phyloP scores from a whole-genome alignment of 2,797 vertebrate genomes.

The Diplodus puntazzo region DNA sequence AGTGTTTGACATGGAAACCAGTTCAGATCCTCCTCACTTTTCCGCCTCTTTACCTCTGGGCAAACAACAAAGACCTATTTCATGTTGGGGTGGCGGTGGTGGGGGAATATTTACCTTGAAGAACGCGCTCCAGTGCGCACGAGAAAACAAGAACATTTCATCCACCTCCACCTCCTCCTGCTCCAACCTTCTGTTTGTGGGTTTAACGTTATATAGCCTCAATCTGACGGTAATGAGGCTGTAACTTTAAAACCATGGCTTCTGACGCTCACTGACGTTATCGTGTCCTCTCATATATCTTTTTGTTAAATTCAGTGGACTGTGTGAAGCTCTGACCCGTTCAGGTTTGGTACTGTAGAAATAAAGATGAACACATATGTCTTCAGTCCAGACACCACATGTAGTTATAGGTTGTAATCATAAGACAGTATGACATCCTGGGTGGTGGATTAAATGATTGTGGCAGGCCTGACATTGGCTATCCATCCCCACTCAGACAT shows the following conservation, averaged over 20 bases:
- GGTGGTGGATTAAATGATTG: not conserved
- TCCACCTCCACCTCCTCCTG: constrained; percentile 23
- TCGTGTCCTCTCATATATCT: not conserved
- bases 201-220: constrained; percentile 76
- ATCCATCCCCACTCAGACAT: not conserved
- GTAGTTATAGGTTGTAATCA: not conserved
- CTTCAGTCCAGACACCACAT: not conserved
- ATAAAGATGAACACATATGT: not conserved
- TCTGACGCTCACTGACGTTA: constrained; percentile 36
- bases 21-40: constrained; percentile 90
- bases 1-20: constrained; percentile 91
- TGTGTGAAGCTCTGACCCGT: not conserved
- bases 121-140: constrained; percentile 76
- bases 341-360: not conserved
- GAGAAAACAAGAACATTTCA: constrained; percentile 85
- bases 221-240: constrained; percentile 70
- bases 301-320: not conserved
- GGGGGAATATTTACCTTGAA: constrained; percentile 85
- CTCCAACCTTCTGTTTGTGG: constrained; percentile 61
- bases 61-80: constrained; percentile 89
- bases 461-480: not conserved
- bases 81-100: constrained; percentile 58
- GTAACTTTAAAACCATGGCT: constrained; percentile 69
- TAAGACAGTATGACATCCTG: not conserved
- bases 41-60: constrained; percentile 93